A percentile compares a stretch with the other conserved stretches of the same genome.
phyloP scores from a whole-genome alignment of 2,113 vertebrate species.

The Cyprinus carpio region DNA sequence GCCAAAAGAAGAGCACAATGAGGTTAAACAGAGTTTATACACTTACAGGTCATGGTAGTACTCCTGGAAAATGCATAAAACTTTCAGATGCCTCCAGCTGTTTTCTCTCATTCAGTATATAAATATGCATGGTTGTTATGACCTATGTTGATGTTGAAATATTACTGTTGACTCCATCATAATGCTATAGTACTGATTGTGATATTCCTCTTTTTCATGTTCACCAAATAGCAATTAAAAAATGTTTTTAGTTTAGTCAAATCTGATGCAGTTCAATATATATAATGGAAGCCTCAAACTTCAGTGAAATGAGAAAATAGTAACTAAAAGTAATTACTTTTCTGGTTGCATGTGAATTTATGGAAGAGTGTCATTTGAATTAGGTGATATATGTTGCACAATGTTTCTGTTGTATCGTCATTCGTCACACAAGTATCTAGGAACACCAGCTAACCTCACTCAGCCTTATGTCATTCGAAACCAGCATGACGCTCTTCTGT shows the following conservation, averaged over 20 bases:
- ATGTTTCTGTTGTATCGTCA: not conserved
- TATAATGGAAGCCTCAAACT: not conserved
- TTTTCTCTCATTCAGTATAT: not conserved
- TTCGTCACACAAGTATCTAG: not conserved
- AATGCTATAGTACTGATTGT: not conserved
- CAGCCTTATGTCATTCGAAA: not conserved
- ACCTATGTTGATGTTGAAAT: not conserved
- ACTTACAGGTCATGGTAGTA: not conserved
- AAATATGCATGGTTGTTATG: not conserved
- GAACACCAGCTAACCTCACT: not conserved
- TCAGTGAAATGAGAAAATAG: not conserved
- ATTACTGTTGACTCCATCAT: not conserved
- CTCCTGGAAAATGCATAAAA: not conserved
- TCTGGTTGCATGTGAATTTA: no score
- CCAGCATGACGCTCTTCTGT: not conserved
- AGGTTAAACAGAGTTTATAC: not conserved
- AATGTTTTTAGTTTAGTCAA: not conserved
- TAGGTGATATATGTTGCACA: not conserved
- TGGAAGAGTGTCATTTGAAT: no score
- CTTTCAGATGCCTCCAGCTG: not conserved
- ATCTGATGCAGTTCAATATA: not conserved
- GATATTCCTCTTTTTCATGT: not conserved
- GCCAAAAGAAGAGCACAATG: slow-evolving; percentile 29
- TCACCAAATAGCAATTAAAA: not conserved
- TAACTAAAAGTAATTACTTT: no score